Evolutionary conservation across 2,888 invertebrate species (phyloP).

Genomic region (Odontomyia ornata): DNA sequence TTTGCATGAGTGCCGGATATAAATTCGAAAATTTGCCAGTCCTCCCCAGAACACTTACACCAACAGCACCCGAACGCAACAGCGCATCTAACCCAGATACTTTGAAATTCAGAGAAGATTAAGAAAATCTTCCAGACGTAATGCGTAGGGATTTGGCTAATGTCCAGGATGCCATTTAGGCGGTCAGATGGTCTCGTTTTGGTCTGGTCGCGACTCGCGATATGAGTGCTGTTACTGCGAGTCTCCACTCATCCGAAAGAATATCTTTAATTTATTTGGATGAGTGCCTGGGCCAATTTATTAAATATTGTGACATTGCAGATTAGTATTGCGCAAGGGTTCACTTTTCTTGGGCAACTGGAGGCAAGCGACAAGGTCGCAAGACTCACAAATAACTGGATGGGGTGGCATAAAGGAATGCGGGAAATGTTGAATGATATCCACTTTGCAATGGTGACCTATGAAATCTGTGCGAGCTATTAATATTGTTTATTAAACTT

Average conservation of each 20-base stretch:
- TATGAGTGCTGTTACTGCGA: no score
- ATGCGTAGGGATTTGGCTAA: constrained; percentile 24
- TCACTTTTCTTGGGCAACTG: constrained; percentile 7
- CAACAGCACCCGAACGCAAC: no score
- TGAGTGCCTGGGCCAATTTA: constrained; percentile 16
- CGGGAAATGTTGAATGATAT: constrained; percentile 1
- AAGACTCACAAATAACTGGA: background rate
- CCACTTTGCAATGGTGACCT: background rate
- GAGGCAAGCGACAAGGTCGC: constrained; percentile 25
- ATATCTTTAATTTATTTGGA: background rate
- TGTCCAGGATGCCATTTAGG: background rate
- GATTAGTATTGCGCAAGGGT: background rate
- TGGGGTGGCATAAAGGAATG: background rate
- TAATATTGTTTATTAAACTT: background rate
- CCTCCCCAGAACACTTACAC: background rate
- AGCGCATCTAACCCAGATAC: constrained; percentile 33
- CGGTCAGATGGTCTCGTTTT: constrained; percentile 25
- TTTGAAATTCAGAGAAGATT: background rate
- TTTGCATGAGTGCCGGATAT: constrained; percentile 33
- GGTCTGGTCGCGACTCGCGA: background rate
- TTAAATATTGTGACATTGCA: constrained; percentile 28
- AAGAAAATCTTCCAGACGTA: constrained; percentile 19
- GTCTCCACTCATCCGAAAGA: no score
- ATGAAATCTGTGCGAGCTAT: background rate
- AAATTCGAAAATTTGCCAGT: constrained; percentile 33